phyloP scores from a whole-genome alignment of 2,888 invertebrate genomes.

The Latrodectus elegans region DNA sequence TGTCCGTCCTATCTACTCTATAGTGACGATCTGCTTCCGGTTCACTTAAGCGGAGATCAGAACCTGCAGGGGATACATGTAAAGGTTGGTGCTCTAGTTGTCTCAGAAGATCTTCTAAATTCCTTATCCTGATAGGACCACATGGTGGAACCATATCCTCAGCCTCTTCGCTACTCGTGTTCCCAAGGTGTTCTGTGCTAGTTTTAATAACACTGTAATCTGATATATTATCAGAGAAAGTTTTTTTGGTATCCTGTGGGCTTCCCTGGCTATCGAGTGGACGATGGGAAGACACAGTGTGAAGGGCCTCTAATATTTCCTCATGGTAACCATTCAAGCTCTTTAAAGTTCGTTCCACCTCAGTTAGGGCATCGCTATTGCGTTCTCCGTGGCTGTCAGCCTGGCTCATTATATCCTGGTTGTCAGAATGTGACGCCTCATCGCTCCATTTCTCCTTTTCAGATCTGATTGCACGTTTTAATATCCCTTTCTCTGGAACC shows the following conservation, averaged over 20 bases:
- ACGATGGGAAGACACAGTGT: constrained; percentile 74
- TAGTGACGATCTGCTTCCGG: constrained; percentile 90
- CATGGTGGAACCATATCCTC: constrained; percentile 84
- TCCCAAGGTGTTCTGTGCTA: constrained; percentile 70
- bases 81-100: constrained; percentile 72
- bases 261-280: constrained; percentile 80
- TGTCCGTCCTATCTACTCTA: constrained; percentile 66
- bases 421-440: constrained; percentile 81
- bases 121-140: constrained; percentile 90
- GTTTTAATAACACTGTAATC: constrained; percentile 71
- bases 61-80: constrained; percentile 87
- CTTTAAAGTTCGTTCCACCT: constrained; percentile 86
- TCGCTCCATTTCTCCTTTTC: constrained; percentile 84
- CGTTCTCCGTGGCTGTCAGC: constrained; percentile 57
- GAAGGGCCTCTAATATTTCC: constrained; percentile 90
- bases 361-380: constrained; percentile 74
- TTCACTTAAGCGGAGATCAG: constrained; percentile 89
- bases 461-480: constrained; percentile 81
- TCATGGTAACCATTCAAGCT: constrained; percentile 94
- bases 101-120: constrained; percentile 91
- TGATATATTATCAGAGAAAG: constrained; percentile 79
- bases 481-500: constrained; percentile 91
- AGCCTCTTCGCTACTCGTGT: constrained; percentile 77
- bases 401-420: constrained; percentile 73
- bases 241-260: constrained; percentile 82